Evolutionary conservation across 2,113 vertebrate genomes (phyloP), one percentile per base, ranked within the genome.

Genomic region (Phylloscopus whistleri): DNA sequence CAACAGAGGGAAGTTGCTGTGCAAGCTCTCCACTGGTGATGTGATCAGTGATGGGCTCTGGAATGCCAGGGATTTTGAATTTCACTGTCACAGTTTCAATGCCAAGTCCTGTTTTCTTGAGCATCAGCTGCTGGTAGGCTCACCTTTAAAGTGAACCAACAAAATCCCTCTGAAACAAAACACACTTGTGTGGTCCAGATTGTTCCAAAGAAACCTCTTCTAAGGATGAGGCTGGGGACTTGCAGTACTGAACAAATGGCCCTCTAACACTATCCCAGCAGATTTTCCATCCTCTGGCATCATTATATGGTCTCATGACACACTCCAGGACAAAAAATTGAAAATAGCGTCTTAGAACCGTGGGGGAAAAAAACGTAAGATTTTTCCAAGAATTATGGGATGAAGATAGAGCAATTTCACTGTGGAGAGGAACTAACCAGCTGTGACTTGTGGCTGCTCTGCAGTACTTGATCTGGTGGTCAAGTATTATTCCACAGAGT

Each of bases 111-210:
- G 18, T 59, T 72, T 75, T 28, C 11, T 41, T 58, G 68, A 74
- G 21, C 27, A 81, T 56, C 24, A 70, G 1, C 10, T 26, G 15
- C 17, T 51, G 8, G 20, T 37, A 79, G 33, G 11, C 4, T 75
- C 10, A 7, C 20, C 39, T 63, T 63, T 59, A 72, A 13, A 80
- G 6, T 20, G 30, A 90, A 56, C 21, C 30, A 85, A 35, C 6
- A 55, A 84, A 84, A 56, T 44, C 19, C 15, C 19, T 13, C 41
- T 87, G 60, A 90, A 90, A 70, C 2, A 52, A 87, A 84, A 20
- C 13, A 27, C 0, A 0, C 11, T 58, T 39, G 2, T 33, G 37
- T 48, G 12, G 10, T 58, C 8, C 7, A 9, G 22, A 37, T 11
- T 48, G 33, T 13, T 94, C 41, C 22, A 69, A 76, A 82, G 33